phyloP scores from a whole-genome alignment of 2,888 invertebrate species.

The Amphipyra tragopoginis region DNA sequence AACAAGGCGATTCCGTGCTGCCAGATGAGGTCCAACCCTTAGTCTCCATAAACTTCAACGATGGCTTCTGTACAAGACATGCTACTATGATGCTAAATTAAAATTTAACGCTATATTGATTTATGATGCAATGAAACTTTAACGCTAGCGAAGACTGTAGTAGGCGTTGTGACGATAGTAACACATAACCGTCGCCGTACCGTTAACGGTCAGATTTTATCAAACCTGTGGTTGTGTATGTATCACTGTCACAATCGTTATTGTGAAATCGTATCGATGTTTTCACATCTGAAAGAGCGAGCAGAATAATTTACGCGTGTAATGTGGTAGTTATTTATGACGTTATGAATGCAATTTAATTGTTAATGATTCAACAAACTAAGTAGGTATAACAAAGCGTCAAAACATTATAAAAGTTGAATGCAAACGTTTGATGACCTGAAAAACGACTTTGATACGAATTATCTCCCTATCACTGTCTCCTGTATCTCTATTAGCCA shows the following conservation, averaged over 20 bases:
- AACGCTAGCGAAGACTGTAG: constrained; percentile 6
- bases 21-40: too few relatives aligned
- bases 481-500: not conserved
- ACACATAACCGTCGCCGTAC: constrained; percentile 21
- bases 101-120: not conserved
- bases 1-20: too few relatives aligned
- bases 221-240: constrained; percentile 14
- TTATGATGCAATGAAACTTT: too few relatives aligned
- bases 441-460: too few relatives aligned
- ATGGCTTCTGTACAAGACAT: constrained; percentile 11
- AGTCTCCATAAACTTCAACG: constrained; percentile 15
- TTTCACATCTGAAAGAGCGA: not conserved
- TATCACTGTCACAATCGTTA: constrained; percentile 11
- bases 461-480: too few relatives aligned
- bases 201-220: constrained; percentile 52
- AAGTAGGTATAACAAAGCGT: too few relatives aligned
- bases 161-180: constrained; percentile 36
- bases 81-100: too few relatives aligned
- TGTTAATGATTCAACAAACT: too few relatives aligned
- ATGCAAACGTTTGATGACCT: too few relatives aligned
- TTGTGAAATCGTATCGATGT: constrained; percentile 5
- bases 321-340: not conserved
- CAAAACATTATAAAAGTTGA: too few relatives aligned
- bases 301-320: not conserved
- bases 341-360: not conserved